Percentiles rank a stretch among this genome's conserved stretches.
phyloP scores from a whole-genome alignment of 2,113 vertebrate species.

The Pygoscelis antarcticus region DNA sequence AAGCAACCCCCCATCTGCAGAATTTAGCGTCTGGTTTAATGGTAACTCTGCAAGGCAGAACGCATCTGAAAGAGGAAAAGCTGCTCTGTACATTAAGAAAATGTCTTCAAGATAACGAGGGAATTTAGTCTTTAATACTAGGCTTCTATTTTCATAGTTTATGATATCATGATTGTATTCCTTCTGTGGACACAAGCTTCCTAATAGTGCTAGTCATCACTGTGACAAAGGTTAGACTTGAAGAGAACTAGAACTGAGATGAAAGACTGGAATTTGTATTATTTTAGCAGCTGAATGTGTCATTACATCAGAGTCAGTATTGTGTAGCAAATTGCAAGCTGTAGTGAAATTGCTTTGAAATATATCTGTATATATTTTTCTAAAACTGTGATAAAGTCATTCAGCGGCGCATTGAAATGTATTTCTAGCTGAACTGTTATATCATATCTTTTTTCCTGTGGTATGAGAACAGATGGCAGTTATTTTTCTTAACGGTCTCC shows the following conservation, averaged over 20 bases:
- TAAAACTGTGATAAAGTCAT: constrained; percentile 53
- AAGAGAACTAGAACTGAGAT: neutral
- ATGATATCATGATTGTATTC: constrained; percentile 33
- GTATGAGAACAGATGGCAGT: neutral
- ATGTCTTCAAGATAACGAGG: neutral
- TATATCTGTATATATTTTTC: constrained; percentile 51
- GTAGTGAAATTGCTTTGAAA: constrained; percentile 57
- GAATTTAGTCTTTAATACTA: neutral
- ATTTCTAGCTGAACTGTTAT: constrained; percentile 8
- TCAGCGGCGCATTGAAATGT: constrained; percentile 13
- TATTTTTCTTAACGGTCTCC: neutral
- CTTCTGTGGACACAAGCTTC: constrained; percentile 32
- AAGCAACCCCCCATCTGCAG: neutral
- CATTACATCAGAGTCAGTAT: constrained; percentile 55
- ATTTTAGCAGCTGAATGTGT: constrained; percentile 65
- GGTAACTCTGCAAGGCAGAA: neutral
- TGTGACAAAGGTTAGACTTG: constrained; percentile 54
- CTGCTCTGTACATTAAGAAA: neutral
- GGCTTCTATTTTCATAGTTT: constrained; percentile 24
- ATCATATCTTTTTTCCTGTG: neutral
- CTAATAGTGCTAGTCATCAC: constrained; percentile 39
- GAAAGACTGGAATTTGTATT: constrained; percentile 58
- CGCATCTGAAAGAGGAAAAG: neutral
- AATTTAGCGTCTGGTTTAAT: neutral
- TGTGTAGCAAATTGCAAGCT: constrained; percentile 56